Percentiles rank a stretch among this genome's conserved stretches.
Evolutionary conservation across 2,113 vertebrate species (phyloP).

Genomic region (Opisthocomus hoazin): DNA sequence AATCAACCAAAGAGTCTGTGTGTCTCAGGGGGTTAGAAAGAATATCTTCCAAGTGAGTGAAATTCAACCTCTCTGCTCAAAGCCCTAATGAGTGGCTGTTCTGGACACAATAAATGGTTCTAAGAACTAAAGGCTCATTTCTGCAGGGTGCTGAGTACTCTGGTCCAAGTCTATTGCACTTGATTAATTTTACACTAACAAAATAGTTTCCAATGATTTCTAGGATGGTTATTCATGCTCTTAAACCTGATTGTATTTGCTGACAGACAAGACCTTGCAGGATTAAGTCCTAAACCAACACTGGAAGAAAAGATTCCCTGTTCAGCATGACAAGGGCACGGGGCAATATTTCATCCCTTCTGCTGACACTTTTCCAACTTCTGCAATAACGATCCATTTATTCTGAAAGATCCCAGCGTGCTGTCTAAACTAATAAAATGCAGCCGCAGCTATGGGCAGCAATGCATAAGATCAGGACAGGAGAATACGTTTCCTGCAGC

Average conservation of each 20-base stretch:
- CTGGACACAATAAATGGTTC: constrained; percentile 1
- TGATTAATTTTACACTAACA: background rate
- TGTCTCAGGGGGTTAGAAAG: background rate
- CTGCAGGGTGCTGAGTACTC: constrained; percentile 1
- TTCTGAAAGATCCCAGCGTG: background rate
- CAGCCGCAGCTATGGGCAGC: background rate
- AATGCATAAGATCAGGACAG: background rate
- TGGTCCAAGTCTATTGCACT: background rate
- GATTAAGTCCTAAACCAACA: background rate
- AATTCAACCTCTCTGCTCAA: constrained; percentile 12
- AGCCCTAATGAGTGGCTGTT: background rate
- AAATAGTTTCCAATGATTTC: constrained; percentile 24
- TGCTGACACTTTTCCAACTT: background rate
- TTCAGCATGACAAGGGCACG: background rate
- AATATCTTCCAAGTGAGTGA: constrained; percentile 1
- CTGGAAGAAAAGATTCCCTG: constrained; percentile 48
- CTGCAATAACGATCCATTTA: background rate
- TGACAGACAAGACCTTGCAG: constrained; percentile 38
- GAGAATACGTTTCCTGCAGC: background rate
- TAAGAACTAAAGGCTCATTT: background rate
- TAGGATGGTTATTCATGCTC: constrained; percentile 4
- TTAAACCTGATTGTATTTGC: constrained; percentile 19
- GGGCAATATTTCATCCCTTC: constrained; percentile 4
- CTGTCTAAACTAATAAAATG: background rate
- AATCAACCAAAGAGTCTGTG: background rate